These are phyloP conservation scores for Philereme transversata DNA, from an alignment of 2,888 invertebrate species.

Conservation along the genomic window DNA sequence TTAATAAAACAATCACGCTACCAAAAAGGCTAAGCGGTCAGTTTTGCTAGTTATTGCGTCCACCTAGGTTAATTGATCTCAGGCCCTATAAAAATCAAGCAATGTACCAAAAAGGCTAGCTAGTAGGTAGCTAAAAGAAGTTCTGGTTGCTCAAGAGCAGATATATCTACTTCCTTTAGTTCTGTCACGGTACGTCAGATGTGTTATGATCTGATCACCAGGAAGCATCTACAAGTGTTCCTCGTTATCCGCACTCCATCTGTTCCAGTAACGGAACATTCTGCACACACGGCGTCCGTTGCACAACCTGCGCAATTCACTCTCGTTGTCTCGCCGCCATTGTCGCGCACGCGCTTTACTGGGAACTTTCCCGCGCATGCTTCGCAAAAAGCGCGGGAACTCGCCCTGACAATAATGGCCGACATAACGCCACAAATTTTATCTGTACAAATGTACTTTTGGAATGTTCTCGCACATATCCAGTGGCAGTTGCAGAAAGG, in stretches of 20 bases:
- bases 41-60: too few relatives aligned
- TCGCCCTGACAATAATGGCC: conserved; percentile 73
- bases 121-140: neutral
- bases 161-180: conserved; percentile 9
- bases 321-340: conserved; percentile 75
- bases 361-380: conserved; percentile 82
- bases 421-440: conserved; percentile 80
- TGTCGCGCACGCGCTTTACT: conserved; percentile 79
- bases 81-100: too few relatives aligned
- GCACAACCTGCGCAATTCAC: conserved; percentile 77
- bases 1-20: neutral
- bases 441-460: conserved; percentile 65
- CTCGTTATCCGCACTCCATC: conserved; percentile 62
- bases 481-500: conserved; percentile 29
- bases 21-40: neutral
- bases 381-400: conserved; percentile 82
- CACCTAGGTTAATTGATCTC: too few relatives aligned
- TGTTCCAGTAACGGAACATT: conserved; percentile 73
- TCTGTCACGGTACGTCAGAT: conserved; percentile 12
- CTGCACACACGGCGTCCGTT: conserved; percentile 69
- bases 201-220: conserved; percentile 31
- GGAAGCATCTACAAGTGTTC: conserved; percentile 54
- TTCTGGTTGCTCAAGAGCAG: conserved; percentile 1
- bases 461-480: conserved; percentile 63
- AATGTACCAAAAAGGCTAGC: too few relatives aligned